phyloP scores from a whole-genome alignment of 2,888 invertebrate species.

The Polymixis lichenea region DNA sequence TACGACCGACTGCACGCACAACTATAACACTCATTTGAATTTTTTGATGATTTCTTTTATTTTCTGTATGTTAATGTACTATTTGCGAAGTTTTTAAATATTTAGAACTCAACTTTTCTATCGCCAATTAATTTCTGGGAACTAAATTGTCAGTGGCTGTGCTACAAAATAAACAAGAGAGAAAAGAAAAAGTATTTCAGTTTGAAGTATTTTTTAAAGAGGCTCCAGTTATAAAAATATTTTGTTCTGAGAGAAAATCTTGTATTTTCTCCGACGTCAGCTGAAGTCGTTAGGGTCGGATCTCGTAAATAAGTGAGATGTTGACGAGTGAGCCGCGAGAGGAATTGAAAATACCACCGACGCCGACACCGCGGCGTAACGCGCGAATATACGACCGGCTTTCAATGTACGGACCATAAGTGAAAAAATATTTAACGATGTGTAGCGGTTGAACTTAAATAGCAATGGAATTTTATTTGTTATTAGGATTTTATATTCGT shows the following conservation, averaged over 20 bases:
- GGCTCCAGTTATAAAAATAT: not conserved
- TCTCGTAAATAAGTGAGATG: slow-evolving; percentile 89
- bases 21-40: not conserved
- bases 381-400: slow-evolving; percentile 48
- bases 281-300: slow-evolving; percentile 79
- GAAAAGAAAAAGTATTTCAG: not conserved
- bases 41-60: not conserved
- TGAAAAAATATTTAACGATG: slow-evolving; percentile 36
- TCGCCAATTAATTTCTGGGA: not conserved
- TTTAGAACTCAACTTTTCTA: not conserved
- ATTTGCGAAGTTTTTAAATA: not conserved
- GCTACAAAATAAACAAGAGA: not conserved
- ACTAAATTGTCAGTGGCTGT: not conserved
- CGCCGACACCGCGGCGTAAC: slow-evolving; percentile 48
- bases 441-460: not conserved
- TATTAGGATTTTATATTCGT: too few species aligned
- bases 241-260: slow-evolving; percentile 5
- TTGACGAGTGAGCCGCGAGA: slow-evolving; percentile 81
- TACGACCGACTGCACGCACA: slow-evolving; percentile 44
- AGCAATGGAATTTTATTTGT: not conserved
- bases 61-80: not conserved
- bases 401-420: slow-evolving; percentile 21
- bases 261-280: slow-evolving; percentile 67
- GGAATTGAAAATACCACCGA: slow-evolving; percentile 81
- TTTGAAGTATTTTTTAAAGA: not conserved